phyloP scores from a whole-genome alignment of 2,797 vertebrate species.

The Gobio occitaniae region DNA sequence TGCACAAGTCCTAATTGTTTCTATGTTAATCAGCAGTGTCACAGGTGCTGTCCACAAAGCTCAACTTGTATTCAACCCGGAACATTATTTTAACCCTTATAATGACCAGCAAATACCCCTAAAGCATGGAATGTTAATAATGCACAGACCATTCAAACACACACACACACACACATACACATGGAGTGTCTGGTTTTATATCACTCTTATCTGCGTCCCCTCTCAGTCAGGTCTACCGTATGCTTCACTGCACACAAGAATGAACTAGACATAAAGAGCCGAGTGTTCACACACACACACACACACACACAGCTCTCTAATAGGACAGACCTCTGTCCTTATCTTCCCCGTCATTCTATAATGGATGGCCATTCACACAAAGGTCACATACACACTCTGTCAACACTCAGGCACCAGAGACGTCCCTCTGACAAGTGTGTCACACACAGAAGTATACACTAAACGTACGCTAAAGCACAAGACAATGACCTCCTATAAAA shows the following conservation, averaged over 20 bases:
- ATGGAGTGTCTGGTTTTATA: conserved; percentile 60
- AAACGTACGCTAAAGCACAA: conserved; percentile 46
- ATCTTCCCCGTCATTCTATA: conserved; percentile 64
- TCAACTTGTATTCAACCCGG: not conserved
- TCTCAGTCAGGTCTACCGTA: conserved; percentile 56
- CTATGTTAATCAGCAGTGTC: not conserved
- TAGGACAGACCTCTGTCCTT: conserved; percentile 64
- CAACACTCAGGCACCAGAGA: conserved; percentile 57
- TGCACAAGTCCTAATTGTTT: not conserved
- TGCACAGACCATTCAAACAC: conserved; percentile 6
- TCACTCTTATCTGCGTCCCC: conserved; percentile 65
- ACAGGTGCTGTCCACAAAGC: not conserved
- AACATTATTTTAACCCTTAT: conserved; percentile 16
- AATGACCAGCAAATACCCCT: conserved; percentile 21
- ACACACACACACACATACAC: conserved; percentile 9
- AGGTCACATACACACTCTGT: conserved; percentile 70
- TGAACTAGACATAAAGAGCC: conserved; percentile 65
- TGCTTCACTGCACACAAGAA: conserved; percentile 78
- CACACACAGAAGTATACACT: conserved; percentile 44
- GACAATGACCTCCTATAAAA: conserved; percentile 34
- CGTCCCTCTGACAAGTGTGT: conserved; percentile 49
- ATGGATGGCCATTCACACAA: conserved; percentile 76
- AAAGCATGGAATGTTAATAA: conserved; percentile 39
- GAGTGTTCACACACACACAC: conserved; percentile 58
- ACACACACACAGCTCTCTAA: conserved; percentile 67